These are phyloP conservation scores for Onthophagus taurus DNA, from an alignment of 1,140 invertebrate genomes.

Conservation along the genomic window DNA sequence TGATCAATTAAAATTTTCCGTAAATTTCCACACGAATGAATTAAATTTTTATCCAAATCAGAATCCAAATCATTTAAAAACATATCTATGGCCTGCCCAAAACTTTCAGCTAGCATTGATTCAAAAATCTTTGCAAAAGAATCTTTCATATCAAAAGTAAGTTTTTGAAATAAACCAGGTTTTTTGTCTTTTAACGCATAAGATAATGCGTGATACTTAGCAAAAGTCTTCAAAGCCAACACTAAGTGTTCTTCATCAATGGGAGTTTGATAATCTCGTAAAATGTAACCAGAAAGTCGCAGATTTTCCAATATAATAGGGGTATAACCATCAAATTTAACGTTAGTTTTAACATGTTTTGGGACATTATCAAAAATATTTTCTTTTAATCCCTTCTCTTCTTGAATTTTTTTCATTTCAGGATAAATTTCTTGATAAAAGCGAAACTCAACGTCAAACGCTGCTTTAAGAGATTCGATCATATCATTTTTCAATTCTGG, in stretches of 20 bases:
- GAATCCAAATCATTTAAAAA: background rate
- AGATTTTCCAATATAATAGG: constrained; percentile 7
- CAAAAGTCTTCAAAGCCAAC: background rate
- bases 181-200: constrained; percentile 1
- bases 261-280: background rate
- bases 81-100: background rate
- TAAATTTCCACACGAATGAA: background rate
- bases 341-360: too few relatives aligned
- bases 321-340: too few relatives aligned
- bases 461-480: too few relatives aligned
- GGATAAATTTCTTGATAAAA: too few relatives aligned
- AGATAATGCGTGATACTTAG: constrained; percentile 3
- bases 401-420: too few relatives aligned
- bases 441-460: too few relatives aligned
- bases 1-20: background rate
- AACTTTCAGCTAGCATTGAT: background rate
- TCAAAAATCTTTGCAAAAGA: background rate
- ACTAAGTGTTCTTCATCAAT: background rate
- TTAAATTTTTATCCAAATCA: background rate
- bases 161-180: background rate
- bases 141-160: background rate
- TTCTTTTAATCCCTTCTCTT: too few relatives aligned
- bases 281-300: background rate
- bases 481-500: too few relatives aligned
- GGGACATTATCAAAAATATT: too few relatives aligned